These are phyloP conservation scores for Drosophila nannoptera DNA, from an alignment of 1,140 invertebrate species.

Conservation along the genomic window DNA sequence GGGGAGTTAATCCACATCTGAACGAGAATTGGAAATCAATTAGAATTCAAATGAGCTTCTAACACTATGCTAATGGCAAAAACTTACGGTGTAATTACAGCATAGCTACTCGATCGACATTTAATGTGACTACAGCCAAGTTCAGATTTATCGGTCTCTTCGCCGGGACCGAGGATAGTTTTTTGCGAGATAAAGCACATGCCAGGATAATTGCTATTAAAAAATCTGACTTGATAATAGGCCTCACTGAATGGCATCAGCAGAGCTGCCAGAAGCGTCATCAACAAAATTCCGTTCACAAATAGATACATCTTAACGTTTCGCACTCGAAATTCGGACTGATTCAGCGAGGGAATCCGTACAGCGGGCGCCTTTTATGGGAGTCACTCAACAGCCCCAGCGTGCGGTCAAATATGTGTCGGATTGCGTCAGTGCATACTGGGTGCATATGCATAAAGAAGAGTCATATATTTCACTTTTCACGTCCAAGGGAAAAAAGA, in stretches of 20 bases:
- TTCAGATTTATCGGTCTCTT: background rate
- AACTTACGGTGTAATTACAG: conserved; percentile 9
- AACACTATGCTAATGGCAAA: too few relatives aligned
- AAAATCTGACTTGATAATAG: background rate
- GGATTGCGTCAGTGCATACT: conserved; percentile 18
- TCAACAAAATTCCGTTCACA: conserved; percentile 23
- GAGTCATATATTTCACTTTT: background rate
- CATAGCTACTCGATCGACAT: conserved; percentile 7
- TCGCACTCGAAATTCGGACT: conserved; percentile 17
- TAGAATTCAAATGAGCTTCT: background rate
- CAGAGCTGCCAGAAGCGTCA: background rate
- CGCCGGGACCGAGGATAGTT: conserved; percentile 11
- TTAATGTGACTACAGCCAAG: conserved; percentile 10
- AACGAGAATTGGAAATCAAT: background rate
- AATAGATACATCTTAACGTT: conserved; percentile 21
- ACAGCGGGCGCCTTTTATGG: background rate
- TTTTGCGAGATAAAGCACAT: conserved; percentile 19
- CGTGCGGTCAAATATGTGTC: conserved; percentile 16
- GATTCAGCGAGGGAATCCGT: background rate
- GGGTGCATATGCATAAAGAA: background rate
- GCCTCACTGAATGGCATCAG: conserved; percentile 3
- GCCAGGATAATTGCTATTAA: conserved; percentile 21
- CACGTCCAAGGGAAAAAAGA: too few relatives aligned
- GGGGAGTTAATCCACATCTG: conserved; percentile 10
- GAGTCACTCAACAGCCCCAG: background rate